Evolutionary conservation across 2,113 vertebrate genomes (phyloP).

Genomic region (Percopsis transmontana): DNA sequence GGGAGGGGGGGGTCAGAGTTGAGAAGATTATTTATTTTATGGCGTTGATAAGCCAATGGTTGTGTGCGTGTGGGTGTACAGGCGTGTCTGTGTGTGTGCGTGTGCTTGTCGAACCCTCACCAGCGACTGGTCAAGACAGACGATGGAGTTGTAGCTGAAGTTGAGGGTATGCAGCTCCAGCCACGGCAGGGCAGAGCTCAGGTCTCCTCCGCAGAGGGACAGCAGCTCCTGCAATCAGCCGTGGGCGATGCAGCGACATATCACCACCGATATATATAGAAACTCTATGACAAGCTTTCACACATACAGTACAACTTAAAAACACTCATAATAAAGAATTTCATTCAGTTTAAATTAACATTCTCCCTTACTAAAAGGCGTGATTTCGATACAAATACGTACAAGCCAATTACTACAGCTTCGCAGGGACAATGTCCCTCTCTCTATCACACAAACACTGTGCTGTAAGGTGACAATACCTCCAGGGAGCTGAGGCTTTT

Average conservation of each 20-base stretch:
- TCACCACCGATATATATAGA: conserved; percentile 30
- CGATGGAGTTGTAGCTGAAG: conserved; percentile 92
- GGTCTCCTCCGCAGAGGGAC: conserved; percentile 91
- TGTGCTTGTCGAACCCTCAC: conserved; percentile 74
- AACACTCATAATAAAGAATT: too few species aligned
- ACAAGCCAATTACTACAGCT: not conserved
- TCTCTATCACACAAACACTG: not conserved
- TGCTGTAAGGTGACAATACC: conserved; percentile 68
- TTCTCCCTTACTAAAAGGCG: conserved; percentile 3
- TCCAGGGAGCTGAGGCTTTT: conserved; percentile 86
- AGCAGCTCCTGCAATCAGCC: conserved; percentile 85
- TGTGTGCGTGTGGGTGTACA: too few species aligned
- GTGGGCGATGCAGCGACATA: conserved; percentile 12
- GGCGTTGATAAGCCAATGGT: too few species aligned
- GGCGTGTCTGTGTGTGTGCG: not conserved
- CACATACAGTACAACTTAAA: conserved; percentile 1
- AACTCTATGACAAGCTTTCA: not conserved
- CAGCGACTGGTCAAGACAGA: conserved; percentile 88
- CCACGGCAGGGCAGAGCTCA: conserved; percentile 94
- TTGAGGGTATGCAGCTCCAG: conserved; percentile 90
- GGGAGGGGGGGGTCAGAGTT: not conserved
- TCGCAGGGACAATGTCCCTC: conserved; percentile 5
- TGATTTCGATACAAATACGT: not conserved
- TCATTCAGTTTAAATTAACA: too few species aligned
- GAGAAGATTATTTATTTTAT: too few species aligned